Evolutionary conservation across 2,888 invertebrate genomes (phyloP), one percentile per base, ranked within the genome.

Genomic region (Drosophila nigricruria): DNA sequence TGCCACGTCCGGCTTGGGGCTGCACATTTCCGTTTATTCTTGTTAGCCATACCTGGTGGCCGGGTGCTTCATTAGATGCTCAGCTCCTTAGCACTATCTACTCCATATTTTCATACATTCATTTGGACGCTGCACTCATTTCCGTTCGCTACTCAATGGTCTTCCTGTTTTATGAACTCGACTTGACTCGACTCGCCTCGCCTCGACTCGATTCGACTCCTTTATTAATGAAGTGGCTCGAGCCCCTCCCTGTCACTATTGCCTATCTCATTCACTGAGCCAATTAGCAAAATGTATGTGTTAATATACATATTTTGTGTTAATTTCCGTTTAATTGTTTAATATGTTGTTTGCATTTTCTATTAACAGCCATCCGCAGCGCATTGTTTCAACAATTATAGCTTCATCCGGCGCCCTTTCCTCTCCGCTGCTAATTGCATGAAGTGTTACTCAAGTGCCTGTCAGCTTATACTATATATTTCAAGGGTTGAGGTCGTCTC

Each of bases 321-420:
- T 84, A 84, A 84, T 84, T 84, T 84, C 84, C 84, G 84, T 86
- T 86, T 84, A 84, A 84, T 84, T 84, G 86, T 84, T 84, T 84
- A 86, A 83, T 86, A 83, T 86, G 74, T 86, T 83, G 82, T 83
- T 86, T 83, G 86, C 86, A 84, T 78, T 82, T 80, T 72, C 83
- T 73, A 81, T 83, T 85, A 79, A 74, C 82, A 69, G 61, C 78
- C 65, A 79, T 84, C 82, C 82, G 79, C 53, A 54, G 69, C 45
- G 67, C 70, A 75, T 82, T 84, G 81, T 78, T 73, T 40, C 52
- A 40, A 58, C 70, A 77, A 77, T 74, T 77, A 78, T 73, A 49
- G 77, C 69, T 64, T 79, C 59, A 77, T 70, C 65, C 77, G 70
- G 42, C 53, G 18, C 8, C 14, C 40, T 40, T 23, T 18, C 8